Base-by-base conservation (phyloP, 1,140 invertebrate species). In the Eriocheir sinensis region DNA sequence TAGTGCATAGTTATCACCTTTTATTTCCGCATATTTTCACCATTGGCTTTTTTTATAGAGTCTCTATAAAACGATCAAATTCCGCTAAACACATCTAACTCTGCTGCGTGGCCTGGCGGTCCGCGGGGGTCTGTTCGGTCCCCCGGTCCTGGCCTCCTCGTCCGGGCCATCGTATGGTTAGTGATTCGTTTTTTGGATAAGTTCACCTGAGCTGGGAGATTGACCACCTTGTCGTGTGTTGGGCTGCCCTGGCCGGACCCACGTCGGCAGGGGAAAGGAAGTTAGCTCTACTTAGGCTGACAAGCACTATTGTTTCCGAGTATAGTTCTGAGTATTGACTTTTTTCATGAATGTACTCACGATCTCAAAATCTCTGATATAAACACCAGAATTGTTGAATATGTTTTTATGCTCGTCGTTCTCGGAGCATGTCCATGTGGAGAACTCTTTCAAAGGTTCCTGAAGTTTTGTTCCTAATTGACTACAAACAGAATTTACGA, bases 181-280 rank as follows among this genome's bases (percentile, higher is more conserved):
- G n/a, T 60, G 72, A 80, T 3, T 80, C 17, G 17, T 89, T 89
- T 38, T 81, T 89, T 40, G 36, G 44, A 92, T 41, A 72, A 80
- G 72, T 48, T 93, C 72, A 89, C 60, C 38, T 89, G 21, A 80
- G 93, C 93, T 93, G 93, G 93, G 93, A 93, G 93, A 89, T 80
- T 80, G 93, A 89, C 93, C 93, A 93, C 93, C 93, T 89, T 44
- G 38, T 6, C 40, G 34, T 41, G 12, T 53, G 86, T 32, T 38
- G 41, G 53, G 41, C 38, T 79, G 93, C 60, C 53, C 60, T 9
- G 8, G 86, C 12, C 4, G 88, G 86, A 89, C 40, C 85, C 83
- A 38, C 86, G 36, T 53, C n/a, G 0, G 21, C 27, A 27, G 21
- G 21, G n/a, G 15, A 30, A 38, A 90, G 48, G 41, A 72, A 90